Evolutionary conservation across 2,113 vertebrate species (phyloP).

Genomic region (Ardeotis arabs): DNA sequence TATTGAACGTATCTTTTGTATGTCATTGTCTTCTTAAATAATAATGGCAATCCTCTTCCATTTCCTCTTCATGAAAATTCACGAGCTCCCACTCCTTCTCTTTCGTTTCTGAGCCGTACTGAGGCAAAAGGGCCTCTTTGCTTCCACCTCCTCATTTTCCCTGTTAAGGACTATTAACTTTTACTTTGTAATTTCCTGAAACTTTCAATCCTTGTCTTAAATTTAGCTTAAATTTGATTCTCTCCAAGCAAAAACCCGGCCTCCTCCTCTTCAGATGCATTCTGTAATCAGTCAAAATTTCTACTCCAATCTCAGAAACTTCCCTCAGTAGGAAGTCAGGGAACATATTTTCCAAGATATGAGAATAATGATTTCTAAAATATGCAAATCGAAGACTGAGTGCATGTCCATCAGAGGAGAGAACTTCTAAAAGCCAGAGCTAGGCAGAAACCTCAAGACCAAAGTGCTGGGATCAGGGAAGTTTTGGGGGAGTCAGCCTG

Average conservation of each 20-base stretch:
- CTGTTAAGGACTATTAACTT: neutral
- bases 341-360: neutral
- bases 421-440: neutral
- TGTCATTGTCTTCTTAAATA: neutral
- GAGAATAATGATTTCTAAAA: neutral
- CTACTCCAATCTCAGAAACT: neutral
- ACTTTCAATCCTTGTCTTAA: neutral
- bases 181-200: neutral
- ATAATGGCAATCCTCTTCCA: neutral
- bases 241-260: neutral
- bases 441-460: neutral
- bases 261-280: neutral
- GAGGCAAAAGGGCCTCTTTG: neutral
- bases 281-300: neutral
- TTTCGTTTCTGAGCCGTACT: neutral
- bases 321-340: neutral
- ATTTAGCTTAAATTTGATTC: neutral
- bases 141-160: neutral
- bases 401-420: neutral
- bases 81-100: neutral
- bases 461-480: neutral
- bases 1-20: neutral
- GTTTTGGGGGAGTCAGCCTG: neutral
- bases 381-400: neutral
- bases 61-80: neutral